These are phyloP conservation scores for Etia nguti DNA, from an alignment of 2,113 vertebrate species.

Conservation along the genomic window DNA sequence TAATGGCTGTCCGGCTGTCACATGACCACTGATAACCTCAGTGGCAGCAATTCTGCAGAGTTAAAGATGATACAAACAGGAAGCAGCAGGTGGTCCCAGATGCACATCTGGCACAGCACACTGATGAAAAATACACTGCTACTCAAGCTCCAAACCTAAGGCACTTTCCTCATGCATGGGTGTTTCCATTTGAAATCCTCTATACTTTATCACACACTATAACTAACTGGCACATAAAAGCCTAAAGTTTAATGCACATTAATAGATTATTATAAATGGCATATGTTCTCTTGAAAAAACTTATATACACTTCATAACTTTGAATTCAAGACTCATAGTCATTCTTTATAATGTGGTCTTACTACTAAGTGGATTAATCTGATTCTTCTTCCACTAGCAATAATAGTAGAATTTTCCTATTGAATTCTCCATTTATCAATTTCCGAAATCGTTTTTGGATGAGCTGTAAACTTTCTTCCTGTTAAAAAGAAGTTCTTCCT, in stretches of 20 bases:
- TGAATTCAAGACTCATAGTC: background rate
- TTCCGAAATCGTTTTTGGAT: background rate
- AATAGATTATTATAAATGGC: background rate
- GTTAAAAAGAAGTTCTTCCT: background rate
- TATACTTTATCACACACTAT: background rate
- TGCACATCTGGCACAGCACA: background rate
- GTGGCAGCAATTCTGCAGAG: conserved; percentile 8
- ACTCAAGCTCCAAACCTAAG: background rate
- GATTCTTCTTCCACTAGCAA: background rate
- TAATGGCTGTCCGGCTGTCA: conserved; percentile 4
- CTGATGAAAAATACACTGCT: background rate
- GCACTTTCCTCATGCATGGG: background rate
- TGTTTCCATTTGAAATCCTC: background rate
- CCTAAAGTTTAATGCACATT: background rate
- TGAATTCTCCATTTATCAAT: background rate
- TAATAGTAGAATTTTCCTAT: background rate
- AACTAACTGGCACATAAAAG: background rate
- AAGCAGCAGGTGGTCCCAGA: background rate
- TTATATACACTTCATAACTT: background rate
- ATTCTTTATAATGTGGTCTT: background rate
- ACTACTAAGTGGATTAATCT: background rate
- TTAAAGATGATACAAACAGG: background rate
- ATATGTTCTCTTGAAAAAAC: background rate
- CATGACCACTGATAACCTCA: conserved; percentile 28
- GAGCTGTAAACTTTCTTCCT: background rate